Evolutionary conservation across 1,140 invertebrate species (phyloP), one percentile per base, ranked within the genome.

Genomic region (Drosophila cardini): DNA sequence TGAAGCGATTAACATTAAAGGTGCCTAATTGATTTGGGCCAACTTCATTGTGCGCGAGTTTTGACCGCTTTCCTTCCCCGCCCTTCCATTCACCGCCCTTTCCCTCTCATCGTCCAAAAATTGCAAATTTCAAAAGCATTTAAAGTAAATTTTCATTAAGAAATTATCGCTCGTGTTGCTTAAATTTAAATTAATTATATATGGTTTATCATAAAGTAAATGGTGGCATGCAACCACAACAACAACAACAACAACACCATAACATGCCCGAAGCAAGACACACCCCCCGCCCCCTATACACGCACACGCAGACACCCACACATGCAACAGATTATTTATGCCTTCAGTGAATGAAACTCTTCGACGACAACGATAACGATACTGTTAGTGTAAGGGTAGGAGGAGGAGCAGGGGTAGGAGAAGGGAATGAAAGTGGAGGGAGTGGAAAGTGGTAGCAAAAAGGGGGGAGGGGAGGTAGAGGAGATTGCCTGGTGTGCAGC

Each of bases 1-100:
- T 90, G 84, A 74, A 62, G 80, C 84, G 80, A 89, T 89, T 90
- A 89, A 78, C 84, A 80, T 78, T 74, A 75, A 89, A 84, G 84
- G 84, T 68, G 67, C 84, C 68, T 83, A 86, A 87, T 86, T 87
- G 83, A 86, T 86, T 78, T 78, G 48, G 48, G 38, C 9, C 58
- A 57, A 57, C 48, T 52, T 76, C 76, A 67, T 71, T 76, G 75
- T 21, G 3, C 5, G 21, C 21, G 21, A 26, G 21, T 26, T 26
- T 26, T 26, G 21, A 26, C 21, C 21, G 21, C 21, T 26, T 26
- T 5, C 2, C 21, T 26, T 4, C 21, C 21, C 2, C 21, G 21
- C 21, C 2, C 21, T 26, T 2, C 0, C 21, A 26, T 26, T 26
- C 4, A 3, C 2, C 21, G 18, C 16, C 43, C 16, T 2, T 16